Evolutionary conservation across 2,797 vertebrate genomes (phyloP), one percentile per base, ranked within the genome.

Genomic region (Babyrousa celebensis): DNA sequence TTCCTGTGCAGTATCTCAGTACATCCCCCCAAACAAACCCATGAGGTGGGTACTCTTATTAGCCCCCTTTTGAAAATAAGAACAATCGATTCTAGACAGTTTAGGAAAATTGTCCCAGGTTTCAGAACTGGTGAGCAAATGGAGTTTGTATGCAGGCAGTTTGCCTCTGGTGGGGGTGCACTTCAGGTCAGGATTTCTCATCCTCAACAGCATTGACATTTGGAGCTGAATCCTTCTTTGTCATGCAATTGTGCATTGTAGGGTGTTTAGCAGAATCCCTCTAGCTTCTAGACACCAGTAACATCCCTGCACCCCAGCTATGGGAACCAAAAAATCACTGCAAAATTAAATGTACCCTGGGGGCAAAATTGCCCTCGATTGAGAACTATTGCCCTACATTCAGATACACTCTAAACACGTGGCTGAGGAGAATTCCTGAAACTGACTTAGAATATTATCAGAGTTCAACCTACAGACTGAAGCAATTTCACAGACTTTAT

Each of bases 261-360:
- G 15, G 8, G 5, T 83, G 40, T 54, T 85, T 54, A 54, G 65
- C 40, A 27, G 54, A 43, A 62, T 16, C 36, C 17, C 48, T 89
- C 75, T 71, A 25, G 54, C 27, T 70, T 70, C 40, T 54, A 29
- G 75, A 85, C 68, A 15, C 54, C 52, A 32, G 32, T 58, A 90
- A 40, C n/a, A 23, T 71, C 65, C 74, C 63, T 72, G 2, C 2
- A 29, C 12, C 29, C 40, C 5, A 63, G 5, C 18, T 20, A 3
- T 70, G 40, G 94, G 68, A 60, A 83, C 25, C 32, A 79, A 54
- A 54, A 96, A 67, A 40, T 79, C 32, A 67, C 79, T 94, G 43
- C 23, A 32, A 52, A 71, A 75, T 82, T 52, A 29, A 56, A 71
- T 62, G 29, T 71, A 77, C 29, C 65, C 77, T 4, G 12, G 9